Evolutionary conservation across 2,797 vertebrate species (phyloP).

Genomic region (Platyrinchus mystaceus): DNA sequence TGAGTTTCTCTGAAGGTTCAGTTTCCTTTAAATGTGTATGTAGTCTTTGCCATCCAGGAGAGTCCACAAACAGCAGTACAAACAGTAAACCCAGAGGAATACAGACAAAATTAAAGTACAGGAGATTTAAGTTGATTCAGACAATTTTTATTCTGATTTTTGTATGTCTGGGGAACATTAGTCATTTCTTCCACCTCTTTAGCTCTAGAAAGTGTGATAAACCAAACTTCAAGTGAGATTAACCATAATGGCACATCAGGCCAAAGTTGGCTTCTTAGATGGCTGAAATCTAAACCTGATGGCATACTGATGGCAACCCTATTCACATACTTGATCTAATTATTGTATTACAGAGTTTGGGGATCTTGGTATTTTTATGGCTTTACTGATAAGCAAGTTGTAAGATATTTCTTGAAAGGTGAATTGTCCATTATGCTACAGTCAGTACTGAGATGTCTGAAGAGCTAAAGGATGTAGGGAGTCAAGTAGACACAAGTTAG

Average conservation of each 20-base stretch:
- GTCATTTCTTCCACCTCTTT: background rate
- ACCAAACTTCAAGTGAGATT: background rate
- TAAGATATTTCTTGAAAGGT: background rate
- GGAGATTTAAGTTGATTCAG: background rate
- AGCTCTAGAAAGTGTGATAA: background rate
- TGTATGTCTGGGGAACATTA: background rate
- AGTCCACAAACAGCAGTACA: background rate
- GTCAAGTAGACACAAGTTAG: background rate
- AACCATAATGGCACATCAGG: background rate
- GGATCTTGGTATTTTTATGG: background rate
- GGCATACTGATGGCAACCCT: background rate
- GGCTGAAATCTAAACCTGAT: background rate
- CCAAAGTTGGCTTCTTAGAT: background rate
- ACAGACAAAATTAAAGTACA: background rate
- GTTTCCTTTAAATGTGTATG: background rate
- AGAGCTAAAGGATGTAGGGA: background rate
- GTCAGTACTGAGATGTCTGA: background rate
- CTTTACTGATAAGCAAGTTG: background rate
- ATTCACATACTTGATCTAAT: background rate
- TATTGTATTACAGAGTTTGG: background rate
- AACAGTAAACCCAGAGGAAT: background rate
- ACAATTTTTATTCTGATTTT: background rate
- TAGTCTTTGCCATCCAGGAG: background rate
- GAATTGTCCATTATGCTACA: background rate
- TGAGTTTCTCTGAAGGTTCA: background rate